These are phyloP conservation scores for Prunella himalayana DNA, from an alignment of 2,113 vertebrate species.

Conservation along the genomic window DNA sequence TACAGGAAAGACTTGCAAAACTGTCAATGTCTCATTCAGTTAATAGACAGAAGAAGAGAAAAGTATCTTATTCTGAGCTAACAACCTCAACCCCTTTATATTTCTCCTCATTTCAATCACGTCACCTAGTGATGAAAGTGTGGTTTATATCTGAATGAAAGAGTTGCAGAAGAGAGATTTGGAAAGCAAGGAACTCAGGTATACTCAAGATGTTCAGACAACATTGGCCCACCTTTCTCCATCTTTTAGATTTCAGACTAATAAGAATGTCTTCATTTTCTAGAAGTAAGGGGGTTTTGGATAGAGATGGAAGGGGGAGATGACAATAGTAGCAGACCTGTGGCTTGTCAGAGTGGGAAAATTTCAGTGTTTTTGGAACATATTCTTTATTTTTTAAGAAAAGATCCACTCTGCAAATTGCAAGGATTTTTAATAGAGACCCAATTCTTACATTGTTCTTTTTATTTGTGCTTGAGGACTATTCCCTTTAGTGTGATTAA, in stretches of 20 bases:
- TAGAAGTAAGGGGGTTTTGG: background rate
- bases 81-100: conserved; percentile 53
- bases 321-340: background rate
- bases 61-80: conserved; percentile 17
- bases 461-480: conserved; percentile 25
- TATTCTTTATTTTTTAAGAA: background rate
- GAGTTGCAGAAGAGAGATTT: background rate
- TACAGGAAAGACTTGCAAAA: conserved; percentile 42
- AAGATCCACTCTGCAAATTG: background rate
- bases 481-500: conserved; percentile 61
- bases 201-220: background rate
- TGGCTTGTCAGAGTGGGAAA: background rate
- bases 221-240: background rate
- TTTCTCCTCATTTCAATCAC: conserved; percentile 44
- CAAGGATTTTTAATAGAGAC: background rate
- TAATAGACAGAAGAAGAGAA: conserved; percentile 30
- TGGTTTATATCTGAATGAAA: conserved; percentile 5
- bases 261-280: background rate
- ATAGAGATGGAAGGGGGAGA: background rate
- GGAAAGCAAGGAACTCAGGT: background rate
- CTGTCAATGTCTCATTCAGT: conserved; percentile 59
- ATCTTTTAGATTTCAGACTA: background rate
- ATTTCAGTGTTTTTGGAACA: background rate
- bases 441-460: background rate
- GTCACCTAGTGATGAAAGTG: background rate